Evolutionary conservation across 1,140 invertebrate genomes (phyloP).

Genomic region (Saccostrea echinata): DNA sequence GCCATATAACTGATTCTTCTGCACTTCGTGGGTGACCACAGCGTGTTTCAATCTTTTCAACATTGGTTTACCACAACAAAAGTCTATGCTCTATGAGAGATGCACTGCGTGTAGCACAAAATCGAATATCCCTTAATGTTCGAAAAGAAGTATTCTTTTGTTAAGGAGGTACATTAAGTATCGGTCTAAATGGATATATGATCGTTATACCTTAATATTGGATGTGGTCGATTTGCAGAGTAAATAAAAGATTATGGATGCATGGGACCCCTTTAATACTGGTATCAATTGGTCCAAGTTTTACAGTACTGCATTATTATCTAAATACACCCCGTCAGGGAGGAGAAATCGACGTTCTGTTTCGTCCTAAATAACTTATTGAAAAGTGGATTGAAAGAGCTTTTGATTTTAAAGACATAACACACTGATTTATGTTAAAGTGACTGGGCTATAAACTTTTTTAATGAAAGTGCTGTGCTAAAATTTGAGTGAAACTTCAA

Average conservation of each 20-base stretch:
- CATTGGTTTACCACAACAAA: neutral
- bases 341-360: neutral
- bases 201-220: constrained; percentile 29
- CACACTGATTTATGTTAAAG: neutral
- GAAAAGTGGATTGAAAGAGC: constrained; percentile 7
- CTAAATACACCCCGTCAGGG: neutral
- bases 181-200: neutral
- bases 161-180: constrained; percentile 32
- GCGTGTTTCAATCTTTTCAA: neutral
- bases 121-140: constrained; percentile 3
- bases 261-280: constrained; percentile 25
- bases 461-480: neutral
- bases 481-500: neutral
- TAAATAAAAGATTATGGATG: constrained; percentile 31
- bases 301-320: neutral
- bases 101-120: neutral
- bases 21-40: neutral
- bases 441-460: neutral
- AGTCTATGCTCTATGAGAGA: neutral
- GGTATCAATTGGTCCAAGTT: neutral
- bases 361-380: neutral
- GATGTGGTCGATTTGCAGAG: constrained; percentile 25
- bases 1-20: neutral
- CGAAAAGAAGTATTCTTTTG: constrained; percentile 8
- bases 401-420: constrained; percentile 11